These are phyloP conservation scores for Mirounga angustirostris DNA, from an alignment of 2,113 vertebrate genomes.

Conservation along the genomic window DNA sequence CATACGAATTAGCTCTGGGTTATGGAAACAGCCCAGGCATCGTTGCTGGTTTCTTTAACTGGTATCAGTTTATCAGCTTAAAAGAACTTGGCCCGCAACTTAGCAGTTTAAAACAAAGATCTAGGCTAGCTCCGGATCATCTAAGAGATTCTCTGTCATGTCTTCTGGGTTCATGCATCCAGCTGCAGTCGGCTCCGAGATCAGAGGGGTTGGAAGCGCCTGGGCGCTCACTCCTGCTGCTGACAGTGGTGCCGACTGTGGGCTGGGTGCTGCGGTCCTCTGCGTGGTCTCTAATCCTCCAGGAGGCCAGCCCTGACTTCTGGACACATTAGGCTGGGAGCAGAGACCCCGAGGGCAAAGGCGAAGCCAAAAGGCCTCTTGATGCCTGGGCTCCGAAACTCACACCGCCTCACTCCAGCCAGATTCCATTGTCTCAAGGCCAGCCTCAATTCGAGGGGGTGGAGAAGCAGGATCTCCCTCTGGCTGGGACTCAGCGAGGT, in stretches of 20 bases:
- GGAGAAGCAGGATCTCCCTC: not conserved
- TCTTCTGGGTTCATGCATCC: not conserved
- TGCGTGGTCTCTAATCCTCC: not conserved
- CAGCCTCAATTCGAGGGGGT: not conserved
- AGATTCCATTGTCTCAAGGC: not conserved
- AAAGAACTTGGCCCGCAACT: not conserved
- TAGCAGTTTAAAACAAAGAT: not conserved
- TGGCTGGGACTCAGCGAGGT: not conserved
- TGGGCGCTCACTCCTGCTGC: fast-evolving
- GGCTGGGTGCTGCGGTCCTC: fast-evolving
- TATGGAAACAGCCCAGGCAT: not conserved
- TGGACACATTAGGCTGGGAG: not conserved
- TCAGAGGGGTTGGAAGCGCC: too few relatives aligned
- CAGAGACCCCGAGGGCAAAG: not conserved
- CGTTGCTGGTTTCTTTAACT: not conserved
- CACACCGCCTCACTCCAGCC: not conserved
- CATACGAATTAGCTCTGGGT: not conserved
- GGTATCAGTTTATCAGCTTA: not conserved
- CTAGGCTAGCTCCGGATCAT: not conserved
- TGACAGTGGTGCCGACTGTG: not conserved
- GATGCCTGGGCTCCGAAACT: not conserved
- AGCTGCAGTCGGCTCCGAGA: fast-evolving
- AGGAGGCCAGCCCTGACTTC: not conserved
- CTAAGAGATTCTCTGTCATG: not conserved
- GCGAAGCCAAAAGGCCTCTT: not conserved